These are phyloP conservation scores for Pachyuromys duprasi DNA, from an alignment of 2,797 vertebrate genomes.

Conservation along the genomic window DNA sequence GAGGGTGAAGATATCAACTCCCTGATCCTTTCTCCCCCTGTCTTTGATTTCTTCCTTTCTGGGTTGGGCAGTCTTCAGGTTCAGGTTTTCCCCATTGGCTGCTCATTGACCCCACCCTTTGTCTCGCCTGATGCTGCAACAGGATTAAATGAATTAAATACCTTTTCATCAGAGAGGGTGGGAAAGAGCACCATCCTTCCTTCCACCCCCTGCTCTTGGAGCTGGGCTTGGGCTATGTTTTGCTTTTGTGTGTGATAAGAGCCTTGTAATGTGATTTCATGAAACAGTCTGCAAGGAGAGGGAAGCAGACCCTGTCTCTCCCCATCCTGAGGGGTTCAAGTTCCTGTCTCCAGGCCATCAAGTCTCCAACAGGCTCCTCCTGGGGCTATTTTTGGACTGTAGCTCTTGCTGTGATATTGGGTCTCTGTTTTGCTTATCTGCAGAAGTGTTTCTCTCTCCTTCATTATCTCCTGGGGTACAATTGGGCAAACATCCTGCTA, in stretches of 20 bases:
- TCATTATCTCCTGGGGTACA: neutral
- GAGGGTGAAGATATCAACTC: neutral
- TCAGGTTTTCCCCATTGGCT: no score
- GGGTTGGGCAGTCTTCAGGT: neutral
- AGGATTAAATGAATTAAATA: neutral
- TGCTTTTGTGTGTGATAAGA: neutral
- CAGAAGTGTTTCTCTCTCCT: neutral
- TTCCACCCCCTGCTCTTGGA: rapidly evolving
- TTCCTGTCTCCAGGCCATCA: neutral
- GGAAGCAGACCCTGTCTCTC: neutral
- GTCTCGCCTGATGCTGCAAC: neutral
- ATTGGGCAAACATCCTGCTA: neutral
- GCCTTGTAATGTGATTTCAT: no score
- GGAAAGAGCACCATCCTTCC: no score
- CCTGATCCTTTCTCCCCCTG: neutral
- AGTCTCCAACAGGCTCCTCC: no score
- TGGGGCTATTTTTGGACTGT: no score
- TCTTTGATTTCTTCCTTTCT: neutral
- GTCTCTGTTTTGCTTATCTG: neutral
- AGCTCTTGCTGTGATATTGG: neutral
- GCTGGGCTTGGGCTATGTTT: neutral
- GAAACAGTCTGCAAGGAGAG: neutral
- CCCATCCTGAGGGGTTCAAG: no score
- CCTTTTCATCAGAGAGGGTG: no score
- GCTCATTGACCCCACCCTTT: neutral